Evolutionary conservation across 2,797 vertebrate species (phyloP).

Genomic region (Enteromius radiatus): DNA sequence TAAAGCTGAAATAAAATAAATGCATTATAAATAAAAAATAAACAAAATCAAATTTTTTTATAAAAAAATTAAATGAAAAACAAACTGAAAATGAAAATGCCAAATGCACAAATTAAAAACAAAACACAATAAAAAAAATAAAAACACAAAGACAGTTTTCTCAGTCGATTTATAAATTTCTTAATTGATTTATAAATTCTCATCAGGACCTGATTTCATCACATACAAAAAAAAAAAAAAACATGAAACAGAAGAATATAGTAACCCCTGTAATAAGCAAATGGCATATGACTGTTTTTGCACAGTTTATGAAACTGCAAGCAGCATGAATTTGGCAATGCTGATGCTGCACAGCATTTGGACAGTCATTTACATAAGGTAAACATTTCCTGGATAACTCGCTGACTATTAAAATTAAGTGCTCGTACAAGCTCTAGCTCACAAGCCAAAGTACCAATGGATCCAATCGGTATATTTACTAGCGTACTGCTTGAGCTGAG

Average conservation of each 20-base stretch:
- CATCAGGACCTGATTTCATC: neutral
- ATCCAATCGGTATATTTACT: slow-evolving; percentile 31
- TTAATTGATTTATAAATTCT: neutral
- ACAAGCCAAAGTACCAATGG: neutral
- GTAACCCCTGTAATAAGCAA: neutral
- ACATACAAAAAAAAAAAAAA: neutral
- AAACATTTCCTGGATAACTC: slow-evolving; percentile 1
- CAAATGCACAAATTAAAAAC: neutral
- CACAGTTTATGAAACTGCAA: neutral
- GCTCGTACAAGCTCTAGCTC: neutral
- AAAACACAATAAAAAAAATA: neutral
- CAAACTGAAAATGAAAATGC: neutral
- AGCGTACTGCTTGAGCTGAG: neutral
- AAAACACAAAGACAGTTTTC: neutral
- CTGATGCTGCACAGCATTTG: neutral
- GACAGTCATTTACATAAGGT: neutral
- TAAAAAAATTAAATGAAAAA: neutral
- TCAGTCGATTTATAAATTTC: neutral
- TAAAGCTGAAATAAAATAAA: neutral
- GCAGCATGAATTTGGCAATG: neutral
- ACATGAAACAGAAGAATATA: neutral
- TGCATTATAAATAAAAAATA: neutral
- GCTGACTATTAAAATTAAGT: slow-evolving; percentile 17
- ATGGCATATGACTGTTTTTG: neutral
- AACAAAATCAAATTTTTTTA: no score